Base-by-base conservation (phyloP, 1,140 invertebrate genomes). In the Pissodes strobi region DNA sequence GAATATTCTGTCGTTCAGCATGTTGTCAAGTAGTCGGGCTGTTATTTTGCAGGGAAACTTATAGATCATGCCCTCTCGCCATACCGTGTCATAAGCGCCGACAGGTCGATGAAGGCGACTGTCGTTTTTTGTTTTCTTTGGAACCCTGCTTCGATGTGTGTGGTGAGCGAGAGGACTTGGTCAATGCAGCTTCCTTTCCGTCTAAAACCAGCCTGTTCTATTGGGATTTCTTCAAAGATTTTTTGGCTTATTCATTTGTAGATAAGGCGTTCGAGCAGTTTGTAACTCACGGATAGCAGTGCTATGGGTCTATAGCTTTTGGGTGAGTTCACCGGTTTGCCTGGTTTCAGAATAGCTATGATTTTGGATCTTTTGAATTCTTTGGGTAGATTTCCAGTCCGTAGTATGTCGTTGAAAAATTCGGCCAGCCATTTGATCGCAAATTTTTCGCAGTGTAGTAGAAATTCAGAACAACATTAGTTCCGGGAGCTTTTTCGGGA, bases 181-280 rank as follows among this genome's bases (percentile, higher is more conserved):
- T 15, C 13, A 57, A 15, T 66, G 39, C 59, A 63, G 41, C 43
- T 46, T 18, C 52, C 13, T 15, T 49, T 49, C 2, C 51, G 59
- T 46, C 59, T 13, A 37, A 67, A 67, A 19, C 65, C 53, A 1
- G 64, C 58, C 37, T 62, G 58, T 61, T 66, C 64, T n/a, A 48
- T 13, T 37, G 63, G 56, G 13, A 45, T 37, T 37, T 52, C 1
- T 41, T 63, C 3, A 0, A 53, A 21, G 37, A 63, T 56, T 48
- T 6, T 5, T 23, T 56, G 19, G 38, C 1, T 30, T 45, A 34
- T 64, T 53, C 30, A 48, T 23, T 62, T 57, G 53, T 58, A 30
- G 15, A 62, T 64, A 9, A 69, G 19, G 48, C 38, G 48, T 49
- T 68, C 62, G n/a, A 69, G 13, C 38, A 67, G 34, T 34, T 66